These are phyloP conservation scores for Pipra filicauda DNA, from an alignment of 2,113 vertebrate species.

Conservation along the genomic window DNA sequence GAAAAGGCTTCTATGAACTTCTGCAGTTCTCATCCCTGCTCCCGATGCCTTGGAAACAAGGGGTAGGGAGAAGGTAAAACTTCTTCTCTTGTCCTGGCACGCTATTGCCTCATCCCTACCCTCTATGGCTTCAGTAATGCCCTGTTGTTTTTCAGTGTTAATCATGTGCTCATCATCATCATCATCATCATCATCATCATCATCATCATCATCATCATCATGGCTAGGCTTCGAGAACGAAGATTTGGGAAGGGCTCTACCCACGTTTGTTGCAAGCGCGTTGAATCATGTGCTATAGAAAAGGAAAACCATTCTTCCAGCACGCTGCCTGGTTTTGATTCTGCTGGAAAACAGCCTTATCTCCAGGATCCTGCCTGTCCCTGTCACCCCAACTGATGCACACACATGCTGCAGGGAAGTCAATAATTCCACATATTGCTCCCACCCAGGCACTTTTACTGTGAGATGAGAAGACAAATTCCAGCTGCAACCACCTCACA, in stretches of 20 bases:
- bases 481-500: neutral
- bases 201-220: no score
- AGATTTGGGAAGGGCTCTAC: no score
- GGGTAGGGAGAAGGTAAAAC: neutral
- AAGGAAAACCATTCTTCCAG: neutral
- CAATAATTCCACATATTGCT: no score
- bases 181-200: no score
- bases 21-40: neutral
- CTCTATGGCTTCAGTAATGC: neutral
- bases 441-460: no score
- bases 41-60: neutral
- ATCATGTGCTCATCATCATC: no score
- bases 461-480: rapidly evolving
- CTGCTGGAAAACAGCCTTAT: neutral
- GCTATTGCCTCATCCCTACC: neutral
- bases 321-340: neutral
- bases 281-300: neutral
- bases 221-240: no score
- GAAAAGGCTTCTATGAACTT: neutral
- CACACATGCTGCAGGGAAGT: no score
- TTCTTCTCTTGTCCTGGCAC: neutral
- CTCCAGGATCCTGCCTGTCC: neutral
- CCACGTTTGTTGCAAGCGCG: no score
- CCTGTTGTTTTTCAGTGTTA: neutral
- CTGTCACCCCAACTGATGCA: rapidly evolving